Conservation (phyloP, 2,113 vertebrate genomes). For the Myiozetetes cayanensis region DNA sequence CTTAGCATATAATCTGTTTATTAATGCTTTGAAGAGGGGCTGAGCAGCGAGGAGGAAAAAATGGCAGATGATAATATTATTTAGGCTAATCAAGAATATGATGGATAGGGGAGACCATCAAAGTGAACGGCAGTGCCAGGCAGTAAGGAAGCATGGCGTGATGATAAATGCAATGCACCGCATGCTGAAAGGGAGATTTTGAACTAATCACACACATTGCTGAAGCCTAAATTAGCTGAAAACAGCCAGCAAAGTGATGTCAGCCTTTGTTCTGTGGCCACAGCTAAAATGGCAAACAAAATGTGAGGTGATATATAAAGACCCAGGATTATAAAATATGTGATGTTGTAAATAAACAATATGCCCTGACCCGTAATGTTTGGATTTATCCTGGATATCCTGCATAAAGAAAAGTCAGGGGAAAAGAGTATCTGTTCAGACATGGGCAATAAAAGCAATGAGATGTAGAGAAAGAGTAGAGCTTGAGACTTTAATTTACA, state of each 20-base stretch:
- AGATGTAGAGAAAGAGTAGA: not conserved
- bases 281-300: conserved; percentile 16
- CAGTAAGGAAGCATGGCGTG: not conserved
- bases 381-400: not conserved
- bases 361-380: not conserved
- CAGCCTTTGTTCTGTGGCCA: not conserved
- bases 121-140: not conserved
- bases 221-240: conserved; percentile 14
- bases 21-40: conserved; percentile 3
- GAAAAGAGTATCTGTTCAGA: not conserved
- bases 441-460: not conserved
- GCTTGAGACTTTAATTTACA: not conserved
- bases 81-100: conserved; percentile 19
- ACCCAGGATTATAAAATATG: accelerated
- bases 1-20: conserved; percentile 29
- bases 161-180: not conserved
- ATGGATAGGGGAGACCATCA: not conserved
- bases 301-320: not conserved
- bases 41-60: conserved; percentile 1
- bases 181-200: not conserved
- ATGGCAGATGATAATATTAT: conserved; percentile 23
- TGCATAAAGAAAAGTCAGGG: not conserved
- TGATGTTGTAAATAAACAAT: not conserved
- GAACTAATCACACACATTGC: conserved; percentile 2
- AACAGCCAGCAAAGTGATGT: conserved; percentile 9